Evolutionary conservation across 1,140 invertebrate species (phyloP).

Genomic region (Pararge aegeria): DNA sequence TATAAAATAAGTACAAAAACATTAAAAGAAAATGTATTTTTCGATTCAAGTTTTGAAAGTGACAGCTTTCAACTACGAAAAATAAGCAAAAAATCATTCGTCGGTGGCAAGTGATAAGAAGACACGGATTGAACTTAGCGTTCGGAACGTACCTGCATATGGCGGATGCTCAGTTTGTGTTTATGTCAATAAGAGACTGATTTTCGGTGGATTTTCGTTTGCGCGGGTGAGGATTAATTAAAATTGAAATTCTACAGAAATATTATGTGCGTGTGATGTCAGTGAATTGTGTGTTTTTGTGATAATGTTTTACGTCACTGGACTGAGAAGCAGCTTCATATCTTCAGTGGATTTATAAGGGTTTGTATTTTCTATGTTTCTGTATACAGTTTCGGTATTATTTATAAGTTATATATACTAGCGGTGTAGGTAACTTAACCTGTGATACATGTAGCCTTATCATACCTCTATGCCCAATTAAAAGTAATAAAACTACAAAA

Average conservation of each 20-base stretch:
- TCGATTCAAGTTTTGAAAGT: slow-evolving; percentile 3
- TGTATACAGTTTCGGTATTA: slow-evolving; percentile 47
- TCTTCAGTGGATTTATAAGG: slow-evolving; percentile 67
- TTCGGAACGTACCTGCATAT: slow-evolving; percentile 74
- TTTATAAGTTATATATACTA: slow-evolving; percentile 24
- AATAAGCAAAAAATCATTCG: slow-evolving; percentile 19
- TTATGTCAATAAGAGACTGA: slow-evolving; percentile 78
- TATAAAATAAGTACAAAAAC: neutral
- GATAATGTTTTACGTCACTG: slow-evolving; percentile 69
- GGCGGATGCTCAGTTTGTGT: slow-evolving; percentile 77
- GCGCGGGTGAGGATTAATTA: slow-evolving; percentile 73
- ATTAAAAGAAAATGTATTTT: neutral
- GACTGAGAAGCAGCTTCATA: slow-evolving; percentile 59
- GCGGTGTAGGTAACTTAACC: neutral
- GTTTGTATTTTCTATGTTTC: slow-evolving; percentile 71
- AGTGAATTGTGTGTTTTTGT: slow-evolving; percentile 69
- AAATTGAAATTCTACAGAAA: slow-evolving; percentile 58
- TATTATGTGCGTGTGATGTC: slow-evolving; percentile 65
- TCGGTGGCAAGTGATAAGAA: slow-evolving; percentile 37
- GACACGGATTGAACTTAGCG: slow-evolving; percentile 42
- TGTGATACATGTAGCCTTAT: neutral
- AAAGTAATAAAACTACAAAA: slow-evolving; percentile 2
- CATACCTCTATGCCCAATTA: neutral
- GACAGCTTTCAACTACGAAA: slow-evolving; percentile 26
- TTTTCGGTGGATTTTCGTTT: slow-evolving; percentile 76